Conservation (phyloP, 2,797 vertebrate genomes). For the Otolemur crassicaudatus region DNA sequence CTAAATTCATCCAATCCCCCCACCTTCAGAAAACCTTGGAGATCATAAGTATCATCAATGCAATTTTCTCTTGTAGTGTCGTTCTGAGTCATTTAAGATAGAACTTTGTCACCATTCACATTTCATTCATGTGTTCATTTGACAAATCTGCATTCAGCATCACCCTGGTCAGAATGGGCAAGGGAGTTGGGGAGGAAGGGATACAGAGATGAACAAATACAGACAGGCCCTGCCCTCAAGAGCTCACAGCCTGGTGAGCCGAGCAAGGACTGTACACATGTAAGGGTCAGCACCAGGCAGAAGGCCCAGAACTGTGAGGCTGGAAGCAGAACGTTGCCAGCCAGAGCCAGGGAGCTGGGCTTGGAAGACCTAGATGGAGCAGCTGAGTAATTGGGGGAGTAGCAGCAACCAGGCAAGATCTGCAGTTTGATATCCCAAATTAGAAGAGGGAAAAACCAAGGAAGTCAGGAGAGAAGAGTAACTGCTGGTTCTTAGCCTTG, state of each 20-base stretch:
- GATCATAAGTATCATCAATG: not conserved
- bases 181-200: not conserved
- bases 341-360: not conserved
- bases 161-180: conserved; percentile 41
- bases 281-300: not conserved
- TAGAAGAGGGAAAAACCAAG: not conserved
- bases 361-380: not conserved
- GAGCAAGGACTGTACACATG: not conserved
- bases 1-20: not conserved
- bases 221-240: not conserved
- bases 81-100: conserved; percentile 58
- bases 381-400: not conserved
- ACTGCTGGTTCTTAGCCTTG: not conserved
- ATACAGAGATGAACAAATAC: not conserved
- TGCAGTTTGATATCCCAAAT: not conserved
- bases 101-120: conserved; percentile 79
- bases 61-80: conserved; percentile 52
- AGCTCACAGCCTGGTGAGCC: not conserved
- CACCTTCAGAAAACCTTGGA: not conserved
- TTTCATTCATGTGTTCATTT: conserved; percentile 83
- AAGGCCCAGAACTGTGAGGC: not conserved
- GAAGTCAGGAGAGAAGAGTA: conserved; percentile 19
- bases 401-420: not conserved
- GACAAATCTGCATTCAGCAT: conserved; percentile 58
- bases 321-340: not conserved